Base-by-base conservation (phyloP, 2,797 vertebrate genomes). In the Bovichtus diacanthus region DNA sequence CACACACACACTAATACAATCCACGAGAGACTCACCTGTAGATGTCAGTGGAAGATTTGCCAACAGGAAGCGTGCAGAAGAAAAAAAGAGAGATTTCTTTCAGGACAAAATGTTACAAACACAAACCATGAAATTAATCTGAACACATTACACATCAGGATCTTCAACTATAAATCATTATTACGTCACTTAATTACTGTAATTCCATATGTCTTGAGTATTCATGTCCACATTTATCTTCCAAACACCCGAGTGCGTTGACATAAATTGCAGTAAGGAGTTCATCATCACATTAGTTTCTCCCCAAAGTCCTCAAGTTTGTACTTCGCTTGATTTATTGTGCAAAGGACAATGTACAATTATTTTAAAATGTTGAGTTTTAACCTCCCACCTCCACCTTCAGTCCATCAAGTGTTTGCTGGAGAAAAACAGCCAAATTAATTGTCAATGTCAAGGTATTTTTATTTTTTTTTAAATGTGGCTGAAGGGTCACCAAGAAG, bases 1-100 rank as follows among this genome's bases (percentile, higher is more conserved):
- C 34, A 75, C 16, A 21, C 12, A 46, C 64, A 75, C 39, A 76
- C 31, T 61, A 11, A 47, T 16, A 11, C 9, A 66, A 68, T 44
- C 47, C 78, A 66, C 16, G 84, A 39, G 10, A 34, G 19, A 84
- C 89, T 94, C 92, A 92, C 92, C 90, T 93, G 62, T 66, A 31
- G 38, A 70, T 82, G 80, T 69, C 54, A 78, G 51, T 58, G 29
- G 67, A 55, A 13, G 38, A 36, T 58, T 59, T 54, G 39, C 50
- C 73, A 62, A 38, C 39, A 27, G n/a, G 59, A 18, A 80, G 54
- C 73, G 83, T 75, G 73, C 27, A 78, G 1, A 72, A 70, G n/a
- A 70, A 50, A 60, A n/a, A n/a, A n/a, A 78, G 23, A 80, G 23
- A 85, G 51, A 50, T 49, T 23, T 53, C 0, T 36, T 55, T 86